phyloP scores from a whole-genome alignment of 2,113 vertebrate genomes.

The Peromyscus maniculatus region DNA sequence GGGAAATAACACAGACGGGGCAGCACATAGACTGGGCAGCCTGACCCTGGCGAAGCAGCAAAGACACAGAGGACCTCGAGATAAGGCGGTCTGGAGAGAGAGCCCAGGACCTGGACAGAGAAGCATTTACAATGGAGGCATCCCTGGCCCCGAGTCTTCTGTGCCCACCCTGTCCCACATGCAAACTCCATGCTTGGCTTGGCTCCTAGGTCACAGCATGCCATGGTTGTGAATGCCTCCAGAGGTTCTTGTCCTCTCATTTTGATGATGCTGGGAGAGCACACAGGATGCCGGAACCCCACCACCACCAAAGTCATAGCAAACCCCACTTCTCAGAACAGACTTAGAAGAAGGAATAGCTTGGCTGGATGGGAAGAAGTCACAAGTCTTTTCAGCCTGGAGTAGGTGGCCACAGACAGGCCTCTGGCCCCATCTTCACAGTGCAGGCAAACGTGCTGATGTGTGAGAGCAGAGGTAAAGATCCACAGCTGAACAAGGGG shows the following conservation, averaged over 20 bases:
- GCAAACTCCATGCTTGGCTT: not conserved
- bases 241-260: conserved; percentile 84
- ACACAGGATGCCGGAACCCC: not conserved
- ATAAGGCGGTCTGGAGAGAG: not conserved
- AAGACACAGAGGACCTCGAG: not conserved
- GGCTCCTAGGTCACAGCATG: conserved; percentile 87
- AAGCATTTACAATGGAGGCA: too few relatives aligned
- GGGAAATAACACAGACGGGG: not conserved
- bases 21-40: not conserved
- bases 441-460: not conserved
- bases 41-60: not conserved
- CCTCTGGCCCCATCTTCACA: not conserved
- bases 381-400: not conserved
- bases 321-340: rapidly evolving
- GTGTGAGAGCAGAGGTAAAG: not conserved
- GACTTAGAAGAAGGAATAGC: not conserved
- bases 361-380: not conserved
- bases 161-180: too few relatives aligned
- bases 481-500: not conserved
- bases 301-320: not conserved
- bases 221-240: conserved; percentile 63
- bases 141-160: not conserved
- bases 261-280: conserved; percentile 35
- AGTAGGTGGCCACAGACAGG: too few relatives aligned
- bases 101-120: too few relatives aligned